These are phyloP conservation scores for Epizoanthus illoricatus DNA, from an alignment of 92 coral and sea anemone species.

Conservation along the genomic window DNA sequence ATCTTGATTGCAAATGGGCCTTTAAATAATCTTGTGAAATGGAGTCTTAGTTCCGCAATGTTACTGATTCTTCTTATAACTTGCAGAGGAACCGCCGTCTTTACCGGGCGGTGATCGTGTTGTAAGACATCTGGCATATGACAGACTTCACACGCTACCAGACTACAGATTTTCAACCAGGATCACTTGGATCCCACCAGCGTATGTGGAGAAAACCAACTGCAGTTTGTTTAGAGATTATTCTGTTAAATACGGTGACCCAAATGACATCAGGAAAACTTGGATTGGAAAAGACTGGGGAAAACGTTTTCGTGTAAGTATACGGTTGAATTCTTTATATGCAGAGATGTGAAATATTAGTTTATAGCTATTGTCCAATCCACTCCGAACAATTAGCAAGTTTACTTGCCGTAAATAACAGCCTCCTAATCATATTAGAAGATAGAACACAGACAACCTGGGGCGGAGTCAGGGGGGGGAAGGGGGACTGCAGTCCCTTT, in stretches of 20 bases:
- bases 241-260: background rate
- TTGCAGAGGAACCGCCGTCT: conserved; percentile 13
- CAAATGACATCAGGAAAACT: background rate
- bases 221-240: conserved; percentile 2
- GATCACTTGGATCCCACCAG: conserved; percentile 21
- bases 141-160: background rate
- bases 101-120: background rate
- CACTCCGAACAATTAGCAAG: too few relatives aligned
- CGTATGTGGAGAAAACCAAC: conserved; percentile 32
- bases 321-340: background rate
- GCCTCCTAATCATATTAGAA: background rate
- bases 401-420: background rate
- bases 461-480: too few relatives aligned
- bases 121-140: background rate
- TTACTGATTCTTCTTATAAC: background rate
- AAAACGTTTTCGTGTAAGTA: background rate
- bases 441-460: too few relatives aligned
- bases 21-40: background rate
- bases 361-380: background rate
- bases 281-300: too few relatives aligned
- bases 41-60: background rate
- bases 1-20: too few relatives aligned
- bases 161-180: conserved; percentile 28
- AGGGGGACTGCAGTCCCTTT: too few relatives aligned
- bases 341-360: background rate